These are phyloP conservation scores for Seriola aureovittata DNA, from an alignment of 2,113 vertebrate species.

Conservation along the genomic window DNA sequence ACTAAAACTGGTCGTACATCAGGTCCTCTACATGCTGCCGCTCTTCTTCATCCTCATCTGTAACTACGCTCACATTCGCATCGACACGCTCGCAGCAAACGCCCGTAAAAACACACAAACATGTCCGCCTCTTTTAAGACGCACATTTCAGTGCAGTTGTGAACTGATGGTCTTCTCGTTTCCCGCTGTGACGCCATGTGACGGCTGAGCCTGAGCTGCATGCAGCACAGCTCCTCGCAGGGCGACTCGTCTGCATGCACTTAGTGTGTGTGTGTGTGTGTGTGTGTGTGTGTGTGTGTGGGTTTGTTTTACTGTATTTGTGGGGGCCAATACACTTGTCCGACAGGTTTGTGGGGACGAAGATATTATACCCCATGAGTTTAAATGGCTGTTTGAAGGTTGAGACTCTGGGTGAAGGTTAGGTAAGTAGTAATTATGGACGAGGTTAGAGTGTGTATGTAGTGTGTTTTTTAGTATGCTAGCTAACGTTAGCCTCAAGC, in stretches of 20 bases:
- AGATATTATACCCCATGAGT: no score
- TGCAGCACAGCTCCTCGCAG: slow-evolving; percentile 1
- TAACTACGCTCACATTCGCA: slow-evolving; percentile 5
- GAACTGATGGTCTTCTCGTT: background rate
- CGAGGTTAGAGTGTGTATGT: no score
- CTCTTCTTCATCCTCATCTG: background rate
- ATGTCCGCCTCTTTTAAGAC: slow-evolving; percentile 1
- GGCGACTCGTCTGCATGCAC: background rate
- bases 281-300: background rate
- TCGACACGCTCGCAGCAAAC: background rate
- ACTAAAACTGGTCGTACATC: background rate
- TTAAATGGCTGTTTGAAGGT: no score
- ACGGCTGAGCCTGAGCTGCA: slow-evolving; percentile 18
- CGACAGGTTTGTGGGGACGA: no score
- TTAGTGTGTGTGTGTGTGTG: background rate
- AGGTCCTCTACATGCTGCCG: background rate
- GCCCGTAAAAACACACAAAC: background rate
- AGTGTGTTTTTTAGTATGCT: no score
- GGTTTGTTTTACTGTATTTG: no score
- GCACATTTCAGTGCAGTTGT: slow-evolving; percentile 19
- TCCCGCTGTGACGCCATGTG: slow-evolving; percentile 19
- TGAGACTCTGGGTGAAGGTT: no score
- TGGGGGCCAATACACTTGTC: no score
- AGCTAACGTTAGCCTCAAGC: no score
- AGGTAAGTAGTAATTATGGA: no score